Base-by-base conservation (phyloP, 2,113 vertebrate species). In the Albula goreensis region DNA sequence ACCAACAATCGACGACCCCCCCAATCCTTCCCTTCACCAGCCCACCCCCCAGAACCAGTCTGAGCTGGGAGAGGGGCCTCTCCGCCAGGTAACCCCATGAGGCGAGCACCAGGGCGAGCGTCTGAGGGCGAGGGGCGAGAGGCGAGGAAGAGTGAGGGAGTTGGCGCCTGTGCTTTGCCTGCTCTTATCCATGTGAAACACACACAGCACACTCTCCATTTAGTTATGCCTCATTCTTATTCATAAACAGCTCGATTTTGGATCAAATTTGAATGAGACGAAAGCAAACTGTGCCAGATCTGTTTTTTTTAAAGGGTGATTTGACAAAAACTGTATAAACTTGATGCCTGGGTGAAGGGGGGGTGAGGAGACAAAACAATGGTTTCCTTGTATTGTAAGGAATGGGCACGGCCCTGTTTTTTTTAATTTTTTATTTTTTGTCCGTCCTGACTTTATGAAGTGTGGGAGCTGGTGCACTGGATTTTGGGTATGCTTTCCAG, bases 361-460 rank as follows among this genome's bases (percentile, higher is more conserved):
- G 22, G 48, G 84, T 88, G 77, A 84, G 83, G 82, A 82, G 82
- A 89, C 85, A 88, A 93, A 2, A 93, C 89, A 95, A 95, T 91
- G 90, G 89, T 84, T 91, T 92, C 91, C 90, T 94, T 96, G 93
- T 95, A 88, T 56, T 66, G 83, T 87, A 87, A 89, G 9, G 86
- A 91, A 90, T 85, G 89, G 89, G 86, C 80, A 88, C 85, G 81
- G 85, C 90, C 85, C 4, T 84, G 89, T 88, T 52, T 31, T 88
- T 48, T 88, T 41, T 41, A 41, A 41, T 41, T 41, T 41, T 41
- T 41, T 41, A 41, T 41, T 87, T 90, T 93, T 86, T 86, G 85
- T 90, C 90, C 89, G 88, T 86, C 90, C 92, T 92, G 89, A 88
- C 89, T 93, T 92, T 92, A 93, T 92, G 86, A 91, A 91, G 92